phyloP scores from a whole-genome alignment of 2,797 vertebrate species.

The Dallia pectoralis region DNA sequence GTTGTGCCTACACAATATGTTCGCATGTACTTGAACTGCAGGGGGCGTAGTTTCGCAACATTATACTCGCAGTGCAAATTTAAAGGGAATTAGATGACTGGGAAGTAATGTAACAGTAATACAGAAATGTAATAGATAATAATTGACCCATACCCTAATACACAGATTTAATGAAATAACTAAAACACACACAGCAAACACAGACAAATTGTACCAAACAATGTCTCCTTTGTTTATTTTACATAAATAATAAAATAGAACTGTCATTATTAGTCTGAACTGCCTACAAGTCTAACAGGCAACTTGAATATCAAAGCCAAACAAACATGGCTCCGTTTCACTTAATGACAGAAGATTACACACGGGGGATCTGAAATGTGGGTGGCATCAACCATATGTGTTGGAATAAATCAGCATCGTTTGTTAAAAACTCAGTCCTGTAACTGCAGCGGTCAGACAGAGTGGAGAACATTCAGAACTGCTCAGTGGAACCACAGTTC shows the following conservation, averaged over 20 bases:
- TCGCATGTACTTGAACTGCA: not conserved
- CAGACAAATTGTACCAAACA: constrained; percentile 28
- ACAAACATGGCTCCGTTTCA: constrained; percentile 42
- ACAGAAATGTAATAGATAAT: not conserved
- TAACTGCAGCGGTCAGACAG: too few species aligned
- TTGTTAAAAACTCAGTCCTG: constrained; percentile 10
- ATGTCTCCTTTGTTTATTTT: constrained; percentile 28
- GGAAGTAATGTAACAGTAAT: not conserved
- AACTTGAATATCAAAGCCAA: constrained; percentile 32
- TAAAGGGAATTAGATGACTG: not conserved
- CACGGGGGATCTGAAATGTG: constrained; percentile 49
- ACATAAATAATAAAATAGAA: constrained; percentile 57
- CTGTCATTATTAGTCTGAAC: constrained; percentile 6
- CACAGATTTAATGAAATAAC: constrained; percentile 56
- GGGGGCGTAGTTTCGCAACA: not conserved
- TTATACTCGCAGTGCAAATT: too few species aligned
- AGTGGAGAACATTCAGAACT: too few species aligned
- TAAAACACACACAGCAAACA: constrained; percentile 34
- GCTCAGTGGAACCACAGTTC: too few species aligned
- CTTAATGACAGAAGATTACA: constrained; percentile 28
- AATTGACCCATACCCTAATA: not conserved
- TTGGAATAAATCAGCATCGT: constrained; percentile 1
- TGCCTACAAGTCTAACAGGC: constrained; percentile 28
- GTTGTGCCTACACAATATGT: not conserved
- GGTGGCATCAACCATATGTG: constrained; percentile 9